A percentile compares a stretch with the other conserved stretches of the same genome.
These are phyloP conservation scores for Dolichoris vasculosae DNA, from an alignment of 1,140 invertebrate species.

Conservation along the genomic window DNA sequence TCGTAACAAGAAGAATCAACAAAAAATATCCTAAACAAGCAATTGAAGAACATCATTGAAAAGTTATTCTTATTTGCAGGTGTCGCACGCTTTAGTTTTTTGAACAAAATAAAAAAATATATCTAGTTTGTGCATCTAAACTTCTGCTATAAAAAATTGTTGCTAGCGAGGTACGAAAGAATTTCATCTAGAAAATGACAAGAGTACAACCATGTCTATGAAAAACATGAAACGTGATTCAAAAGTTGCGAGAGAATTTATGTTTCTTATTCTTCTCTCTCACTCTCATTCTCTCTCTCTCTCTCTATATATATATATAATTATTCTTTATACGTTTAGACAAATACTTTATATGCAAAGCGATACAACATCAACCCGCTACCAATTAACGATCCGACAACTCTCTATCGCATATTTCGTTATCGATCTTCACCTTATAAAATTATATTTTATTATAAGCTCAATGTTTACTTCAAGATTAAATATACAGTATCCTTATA, in stretches of 20 bases:
- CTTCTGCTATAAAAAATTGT: not conserved
- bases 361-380: too few species aligned
- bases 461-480: too few species aligned
- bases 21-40: slow-evolving; percentile 7
- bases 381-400: slow-evolving; percentile 26
- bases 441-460: not conserved
- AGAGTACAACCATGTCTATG: not conserved
- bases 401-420: not conserved
- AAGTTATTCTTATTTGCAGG: slow-evolving; percentile 11
- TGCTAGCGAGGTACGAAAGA: not conserved
- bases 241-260: not conserved
- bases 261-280: not conserved
- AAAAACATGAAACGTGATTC: not conserved
- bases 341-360: too few species aligned
- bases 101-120: not conserved
- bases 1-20: not conserved
- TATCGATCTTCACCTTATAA: slow-evolving; percentile 4
- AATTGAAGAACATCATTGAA: slow-evolving; percentile 36
- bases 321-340: too few species aligned
- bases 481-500: too few species aligned
- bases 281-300: not conserved
- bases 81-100: not conserved
- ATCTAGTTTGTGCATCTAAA: not conserved
- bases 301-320: too few species aligned
- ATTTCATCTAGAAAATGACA: not conserved